These are phyloP conservation scores for Apeltes quadracus DNA, from an alignment of 2,113 vertebrate species.

Conservation along the genomic window DNA sequence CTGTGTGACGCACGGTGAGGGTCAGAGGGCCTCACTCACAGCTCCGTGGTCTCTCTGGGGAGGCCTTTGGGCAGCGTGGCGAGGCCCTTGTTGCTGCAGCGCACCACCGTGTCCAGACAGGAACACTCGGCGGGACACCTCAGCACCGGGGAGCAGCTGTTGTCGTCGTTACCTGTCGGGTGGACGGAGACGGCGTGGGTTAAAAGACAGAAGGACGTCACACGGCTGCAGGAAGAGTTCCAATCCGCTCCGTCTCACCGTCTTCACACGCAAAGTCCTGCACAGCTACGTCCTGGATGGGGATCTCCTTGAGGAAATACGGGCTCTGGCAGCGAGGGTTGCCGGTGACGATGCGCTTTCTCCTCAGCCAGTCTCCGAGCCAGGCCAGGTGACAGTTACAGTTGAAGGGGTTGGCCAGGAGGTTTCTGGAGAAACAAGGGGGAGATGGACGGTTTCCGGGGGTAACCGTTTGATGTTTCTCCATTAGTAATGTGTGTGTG, in stretches of 20 bases:
- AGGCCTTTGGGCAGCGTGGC: slow-evolving; percentile 92
- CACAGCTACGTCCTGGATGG: slow-evolving; percentile 96
- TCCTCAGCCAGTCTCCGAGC: slow-evolving; percentile 96
- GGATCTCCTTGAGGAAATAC: slow-evolving; percentile 98
- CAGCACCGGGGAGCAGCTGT: slow-evolving; percentile 91
- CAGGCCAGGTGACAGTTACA: slow-evolving; percentile 97
- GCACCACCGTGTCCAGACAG: slow-evolving; percentile 97
- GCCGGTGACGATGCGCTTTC: slow-evolving; percentile 95
- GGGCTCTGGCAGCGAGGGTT: slow-evolving; percentile 97
- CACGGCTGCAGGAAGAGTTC: neutral
- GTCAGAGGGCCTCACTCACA: too few relatives aligned
- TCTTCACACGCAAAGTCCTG: slow-evolving; percentile 99
- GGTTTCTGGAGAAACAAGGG: slow-evolving; percentile 82
- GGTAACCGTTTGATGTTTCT: neutral
- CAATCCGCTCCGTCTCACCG: slow-evolving; percentile 74
- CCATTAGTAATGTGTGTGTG: neutral
- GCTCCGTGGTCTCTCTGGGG: slow-evolving; percentile 94
- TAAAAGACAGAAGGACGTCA: neutral
- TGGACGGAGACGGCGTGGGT: neutral
- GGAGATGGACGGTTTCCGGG: neutral
- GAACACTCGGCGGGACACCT: slow-evolving; percentile 95
- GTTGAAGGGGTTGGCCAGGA: slow-evolving; percentile 98
- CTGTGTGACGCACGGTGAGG: too few relatives aligned
- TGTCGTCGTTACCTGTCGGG: slow-evolving; percentile 90
- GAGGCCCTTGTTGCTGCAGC: slow-evolving; percentile 97